These are phyloP conservation scores for Campylomormyrus numenius DNA, from an alignment of 2,113 vertebrate genomes.

Conservation along the genomic window DNA sequence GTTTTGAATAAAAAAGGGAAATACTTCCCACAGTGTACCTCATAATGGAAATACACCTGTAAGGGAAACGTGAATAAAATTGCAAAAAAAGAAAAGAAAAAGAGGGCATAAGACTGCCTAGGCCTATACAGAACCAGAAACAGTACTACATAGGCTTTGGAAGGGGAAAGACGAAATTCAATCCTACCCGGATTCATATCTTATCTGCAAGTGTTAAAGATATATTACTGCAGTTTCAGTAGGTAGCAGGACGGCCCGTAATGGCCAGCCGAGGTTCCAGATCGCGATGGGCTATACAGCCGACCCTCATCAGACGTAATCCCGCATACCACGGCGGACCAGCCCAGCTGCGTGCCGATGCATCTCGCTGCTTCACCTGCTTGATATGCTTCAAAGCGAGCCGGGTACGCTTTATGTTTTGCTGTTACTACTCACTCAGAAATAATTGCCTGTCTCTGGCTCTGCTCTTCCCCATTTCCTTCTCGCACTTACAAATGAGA, in stretches of 20 bases:
- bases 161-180: neutral
- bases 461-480: neutral
- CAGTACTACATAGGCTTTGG: neutral
- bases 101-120: neutral
- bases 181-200: neutral
- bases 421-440: slow-evolving; percentile 1
- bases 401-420: neutral
- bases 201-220: neutral
- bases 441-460: slow-evolving; percentile 14
- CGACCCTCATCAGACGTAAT: neutral
- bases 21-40: neutral
- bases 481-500: slow-evolving; percentile 7
- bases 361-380: neutral
- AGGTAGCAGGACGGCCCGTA: neutral
- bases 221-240: neutral
- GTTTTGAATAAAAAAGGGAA: neutral
- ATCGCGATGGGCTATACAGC: neutral
- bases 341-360: neutral
- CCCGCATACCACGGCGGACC: neutral
- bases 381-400: neutral
- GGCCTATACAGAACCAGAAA: neutral
- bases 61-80: neutral
- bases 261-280: neutral
- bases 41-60: neutral
- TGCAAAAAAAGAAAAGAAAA: neutral